Conservation (phyloP, 2,113 vertebrate genomes). For the Poeciliopsis occidentalis region DNA sequence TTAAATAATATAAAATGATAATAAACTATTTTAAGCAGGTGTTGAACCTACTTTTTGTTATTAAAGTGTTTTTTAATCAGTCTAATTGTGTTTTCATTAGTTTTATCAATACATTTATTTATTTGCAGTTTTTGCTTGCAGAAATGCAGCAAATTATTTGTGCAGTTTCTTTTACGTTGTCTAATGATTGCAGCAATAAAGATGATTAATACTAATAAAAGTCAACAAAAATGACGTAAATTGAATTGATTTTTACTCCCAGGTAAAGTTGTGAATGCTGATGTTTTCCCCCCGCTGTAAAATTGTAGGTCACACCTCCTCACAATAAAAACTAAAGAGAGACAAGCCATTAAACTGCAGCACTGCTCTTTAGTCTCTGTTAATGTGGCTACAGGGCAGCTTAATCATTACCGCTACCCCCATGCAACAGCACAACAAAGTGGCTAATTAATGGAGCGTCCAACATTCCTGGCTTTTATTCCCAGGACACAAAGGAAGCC, state of each 20-base stretch:
- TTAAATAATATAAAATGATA: background rate
- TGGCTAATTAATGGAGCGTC: conserved; percentile 72
- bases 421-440: conserved; percentile 58
- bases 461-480: conserved; percentile 76
- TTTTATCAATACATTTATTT: no score
- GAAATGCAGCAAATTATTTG: no score
- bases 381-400: conserved; percentile 8
- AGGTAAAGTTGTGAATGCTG: background rate
- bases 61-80: background rate
- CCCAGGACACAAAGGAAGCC: conserved; percentile 62
- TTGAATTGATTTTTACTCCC: background rate
- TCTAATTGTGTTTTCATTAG: no score
- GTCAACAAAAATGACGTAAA: background rate
- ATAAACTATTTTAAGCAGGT: background rate
- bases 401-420: conserved; percentile 73
- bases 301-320: background rate
- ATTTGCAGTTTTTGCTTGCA: no score
- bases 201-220: background rate
- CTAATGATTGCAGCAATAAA: background rate
- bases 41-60: background rate
- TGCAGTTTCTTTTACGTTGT: background rate
- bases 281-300: background rate
- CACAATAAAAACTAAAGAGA: background rate
- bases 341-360: background rate
- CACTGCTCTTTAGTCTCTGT: background rate